Base-by-base conservation (phyloP, 2,797 vertebrate genomes). In the Salmo trutta region DNA sequence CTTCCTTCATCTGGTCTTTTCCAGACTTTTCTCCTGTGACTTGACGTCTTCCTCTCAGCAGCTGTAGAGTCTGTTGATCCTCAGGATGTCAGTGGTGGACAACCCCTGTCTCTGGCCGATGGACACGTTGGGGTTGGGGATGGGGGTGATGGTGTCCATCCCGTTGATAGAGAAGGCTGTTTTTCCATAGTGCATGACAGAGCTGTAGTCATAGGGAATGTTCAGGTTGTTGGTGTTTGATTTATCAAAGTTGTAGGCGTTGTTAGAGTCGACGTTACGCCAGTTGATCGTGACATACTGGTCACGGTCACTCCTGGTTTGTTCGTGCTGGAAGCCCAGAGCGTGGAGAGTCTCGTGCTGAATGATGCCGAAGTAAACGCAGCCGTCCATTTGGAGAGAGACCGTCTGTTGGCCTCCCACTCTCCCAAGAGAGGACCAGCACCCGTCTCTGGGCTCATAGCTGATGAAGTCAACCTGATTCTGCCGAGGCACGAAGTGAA, bases 171-270 rank as follows among this genome's bases (percentile, higher is more conserved):
- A 73, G 76, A 90, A 90, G 77, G 81, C 84, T 15, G 78, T 81
- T 82, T 77, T 91, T 78, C 90, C 88, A 2, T 94, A 94, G 88
- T 95, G 93, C 94, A 90, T 93, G 75, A 95, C 81, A 80, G 93
- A 94, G 78, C 80, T 77, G 68, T 94, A 94, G 83, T 94, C 92
- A 19, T 95, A 95, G 0, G 90, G 85, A 77, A 92, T 91, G 83
- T 68, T 88, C 67, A 93, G 85, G 84, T 94, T 94, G 76, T 90
- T 93, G 66, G 93, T 93, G 75, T 51, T 1, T 12, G 88, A 74
- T 80, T 84, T 93, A 59, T 59, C 0, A 86, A 94, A 93, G 89
- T 93, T 93, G 85, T 79, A 8, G 81, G 79, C 62, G 53, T 2
- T 87, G 17, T 27, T 2, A 0, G 1, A 33, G 5, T 82, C 0